Evolutionary conservation across 1,140 invertebrate genomes (phyloP).

Genomic region (Daktulosphaira vitifoliae): DNA sequence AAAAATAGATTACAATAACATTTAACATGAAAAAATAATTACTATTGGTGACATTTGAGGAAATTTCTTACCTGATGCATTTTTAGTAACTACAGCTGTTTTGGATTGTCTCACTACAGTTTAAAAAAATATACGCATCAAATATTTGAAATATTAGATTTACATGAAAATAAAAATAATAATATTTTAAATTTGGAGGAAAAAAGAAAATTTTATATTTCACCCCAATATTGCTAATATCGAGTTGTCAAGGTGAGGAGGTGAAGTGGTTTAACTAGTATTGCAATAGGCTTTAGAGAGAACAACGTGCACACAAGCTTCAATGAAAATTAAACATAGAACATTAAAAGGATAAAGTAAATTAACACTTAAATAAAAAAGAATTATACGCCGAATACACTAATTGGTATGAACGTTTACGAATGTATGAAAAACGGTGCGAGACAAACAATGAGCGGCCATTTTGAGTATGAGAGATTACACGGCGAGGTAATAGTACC

Average conservation of each 20-base stretch:
- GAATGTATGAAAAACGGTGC: constrained; percentile 22
- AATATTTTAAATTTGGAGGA: not conserved
- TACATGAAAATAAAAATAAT: not conserved
- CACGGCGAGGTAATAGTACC: constrained; percentile 12
- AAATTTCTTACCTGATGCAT: constrained; percentile 29
- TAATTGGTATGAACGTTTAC: constrained; percentile 15
- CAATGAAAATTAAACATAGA: not conserved
- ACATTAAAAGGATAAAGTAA: not conserved
- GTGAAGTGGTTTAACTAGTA: not conserved
- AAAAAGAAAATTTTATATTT: not conserved
- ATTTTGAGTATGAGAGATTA: constrained; percentile 21
- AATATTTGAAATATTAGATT: too few relatives aligned
- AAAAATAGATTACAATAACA: too few relatives aligned
- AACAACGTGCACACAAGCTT: not conserved
- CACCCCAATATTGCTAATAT: not conserved
- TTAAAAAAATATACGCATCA: not conserved
- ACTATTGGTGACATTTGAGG: too few relatives aligned
- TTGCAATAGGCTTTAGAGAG: not conserved
- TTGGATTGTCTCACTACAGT: not conserved
- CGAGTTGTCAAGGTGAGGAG: constrained; percentile 20
- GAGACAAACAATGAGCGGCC: constrained; percentile 33
- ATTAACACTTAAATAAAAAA: not conserved
- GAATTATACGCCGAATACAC: not conserved
- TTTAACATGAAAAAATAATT: too few relatives aligned
- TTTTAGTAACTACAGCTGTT: not conserved